Evolutionary conservation across 2,888 invertebrate species (phyloP).

Genomic region (Drosophila atripex): DNA sequence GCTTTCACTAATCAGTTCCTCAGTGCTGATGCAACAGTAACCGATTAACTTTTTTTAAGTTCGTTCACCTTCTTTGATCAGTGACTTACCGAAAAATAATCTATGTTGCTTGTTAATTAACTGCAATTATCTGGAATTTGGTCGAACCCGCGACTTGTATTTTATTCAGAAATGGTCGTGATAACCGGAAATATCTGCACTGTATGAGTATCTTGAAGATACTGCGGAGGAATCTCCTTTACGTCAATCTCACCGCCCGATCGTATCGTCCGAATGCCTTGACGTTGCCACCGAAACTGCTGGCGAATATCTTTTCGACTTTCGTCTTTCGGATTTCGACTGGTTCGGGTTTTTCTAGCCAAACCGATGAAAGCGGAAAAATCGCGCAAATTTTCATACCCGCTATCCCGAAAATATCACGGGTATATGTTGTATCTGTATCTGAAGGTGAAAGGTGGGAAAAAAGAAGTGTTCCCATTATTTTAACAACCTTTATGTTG

Average conservation of each 20-base stretch:
- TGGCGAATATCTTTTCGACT: slow-evolving; percentile 44
- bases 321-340: slow-evolving; percentile 19
- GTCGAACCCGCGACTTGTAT: slow-evolving; percentile 18
- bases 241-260: slow-evolving; percentile 47
- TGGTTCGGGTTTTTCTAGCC: slow-evolving; percentile 36
- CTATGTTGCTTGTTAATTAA: slow-evolving; percentile 31
- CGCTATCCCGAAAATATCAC: slow-evolving; percentile 13
- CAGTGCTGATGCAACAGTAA: slow-evolving; percentile 17
- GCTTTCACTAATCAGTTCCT: slow-evolving; percentile 12
- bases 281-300: slow-evolving; percentile 74
- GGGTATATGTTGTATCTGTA: slow-evolving; percentile 20
- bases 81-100: slow-evolving; percentile 19
- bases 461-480: neutral
- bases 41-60: slow-evolving; percentile 40
- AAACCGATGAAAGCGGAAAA: slow-evolving; percentile 29
- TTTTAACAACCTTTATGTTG: neutral
- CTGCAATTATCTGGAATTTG: slow-evolving; percentile 43
- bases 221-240: slow-evolving; percentile 42
- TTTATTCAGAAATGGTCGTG: slow-evolving; percentile 8
- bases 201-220: slow-evolving; percentile 47
- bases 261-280: slow-evolving; percentile 66
- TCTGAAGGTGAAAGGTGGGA: neutral
- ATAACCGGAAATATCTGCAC: slow-evolving; percentile 57
- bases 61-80: slow-evolving; percentile 53
- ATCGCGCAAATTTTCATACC: slow-evolving; percentile 40